A percentile compares a stretch with the other conserved stretches of the same genome.
Conservation (phyloP, 2,888 invertebrate species). For the Drosophila gaucha region DNA sequence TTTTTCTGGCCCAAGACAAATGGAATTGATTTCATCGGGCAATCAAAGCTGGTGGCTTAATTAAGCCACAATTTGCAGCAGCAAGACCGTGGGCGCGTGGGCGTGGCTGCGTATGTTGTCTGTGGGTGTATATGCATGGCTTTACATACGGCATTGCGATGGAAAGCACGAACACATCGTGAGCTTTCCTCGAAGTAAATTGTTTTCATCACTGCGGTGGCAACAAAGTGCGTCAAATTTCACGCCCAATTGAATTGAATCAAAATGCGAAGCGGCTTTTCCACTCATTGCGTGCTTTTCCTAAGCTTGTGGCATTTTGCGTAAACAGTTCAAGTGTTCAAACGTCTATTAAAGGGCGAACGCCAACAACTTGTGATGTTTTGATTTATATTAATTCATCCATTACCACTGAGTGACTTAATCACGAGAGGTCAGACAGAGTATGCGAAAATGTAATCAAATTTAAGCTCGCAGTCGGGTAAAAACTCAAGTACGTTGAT, state of each 20-base stretch:
- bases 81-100: background rate
- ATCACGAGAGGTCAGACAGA: background rate
- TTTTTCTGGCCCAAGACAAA: background rate
- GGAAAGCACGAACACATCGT: constrained; percentile 8
- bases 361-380: constrained; percentile 52
- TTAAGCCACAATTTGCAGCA: constrained; percentile 28
- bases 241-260: constrained; percentile 58
- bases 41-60: constrained; percentile 20
- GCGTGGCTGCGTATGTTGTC: background rate
- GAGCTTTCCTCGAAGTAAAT: background rate
- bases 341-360: constrained; percentile 40
- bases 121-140: background rate
- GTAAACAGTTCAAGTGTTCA: constrained; percentile 22
- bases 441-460: background rate
- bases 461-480: background rate
- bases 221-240: constrained; percentile 16
- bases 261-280: background rate
- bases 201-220: background rate
- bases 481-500: too few relatives aligned
- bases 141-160: constrained; percentile 4
- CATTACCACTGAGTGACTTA: background rate
- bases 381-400: constrained; percentile 54
- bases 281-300: background rate
- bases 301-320: background rate
- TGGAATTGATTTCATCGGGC: constrained; percentile 25